Conservation (phyloP, 1,140 invertebrate species). For the Penaeus vannamei region DNA sequence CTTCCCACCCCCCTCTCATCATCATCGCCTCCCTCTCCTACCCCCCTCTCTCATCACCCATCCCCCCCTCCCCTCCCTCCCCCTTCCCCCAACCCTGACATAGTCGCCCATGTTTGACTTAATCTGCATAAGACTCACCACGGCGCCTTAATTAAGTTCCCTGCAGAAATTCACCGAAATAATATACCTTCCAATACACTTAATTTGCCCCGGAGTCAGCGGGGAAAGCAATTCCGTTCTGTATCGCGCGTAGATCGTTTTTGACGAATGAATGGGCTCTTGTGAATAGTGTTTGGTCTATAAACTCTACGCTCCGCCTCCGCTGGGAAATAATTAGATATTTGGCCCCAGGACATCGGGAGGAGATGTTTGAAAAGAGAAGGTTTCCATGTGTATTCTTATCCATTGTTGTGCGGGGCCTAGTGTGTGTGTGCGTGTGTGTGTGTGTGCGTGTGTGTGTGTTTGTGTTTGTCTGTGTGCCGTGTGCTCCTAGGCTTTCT, state of each 20-base stretch:
- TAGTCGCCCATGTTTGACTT: background rate
- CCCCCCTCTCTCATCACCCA: too few relatives aligned
- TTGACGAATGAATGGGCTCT: constrained; percentile 46
- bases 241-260: constrained; percentile 1
- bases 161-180: constrained; percentile 14
- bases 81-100: background rate
- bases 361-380: constrained; percentile 53
- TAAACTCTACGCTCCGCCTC: constrained; percentile 49
- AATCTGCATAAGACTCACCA: background rate
- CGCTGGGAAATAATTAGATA: constrained; percentile 57
- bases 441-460: background rate
- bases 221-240: constrained; percentile 13
- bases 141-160: background rate
- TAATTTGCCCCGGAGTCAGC: constrained; percentile 17
- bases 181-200: constrained; percentile 8
- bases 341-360: constrained; percentile 48
- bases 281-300: constrained; percentile 55
- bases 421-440: background rate
- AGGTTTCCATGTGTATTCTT: constrained; percentile 52
- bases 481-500: too few relatives aligned
- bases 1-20: too few relatives aligned
- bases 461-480: too few relatives aligned
- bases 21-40: too few relatives aligned
- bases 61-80: background rate
- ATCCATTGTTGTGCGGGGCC: constrained; percentile 29